A percentile compares a stretch with the other conserved stretches of the same genome.
Evolutionary conservation across 2,888 invertebrate species (phyloP).

Genomic region (Oxyscelio sp.): DNA sequence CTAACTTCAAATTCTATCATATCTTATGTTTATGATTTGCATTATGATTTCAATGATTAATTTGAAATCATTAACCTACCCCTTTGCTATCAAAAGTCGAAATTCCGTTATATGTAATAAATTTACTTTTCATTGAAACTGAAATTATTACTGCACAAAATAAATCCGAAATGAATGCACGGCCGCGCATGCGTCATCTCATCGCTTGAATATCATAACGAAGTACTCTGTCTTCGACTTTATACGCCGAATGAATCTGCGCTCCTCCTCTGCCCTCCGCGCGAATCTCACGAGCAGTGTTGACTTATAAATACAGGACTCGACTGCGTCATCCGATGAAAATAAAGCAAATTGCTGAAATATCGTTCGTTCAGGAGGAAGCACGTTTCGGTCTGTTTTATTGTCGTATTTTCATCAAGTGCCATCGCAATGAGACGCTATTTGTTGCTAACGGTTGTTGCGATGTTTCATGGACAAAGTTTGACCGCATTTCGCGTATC

Average conservation of each 20-base stretch:
- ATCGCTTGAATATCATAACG: slow-evolving; percentile 42
- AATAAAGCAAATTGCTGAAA: slow-evolving; percentile 64
- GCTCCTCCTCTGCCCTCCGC: slow-evolving; percentile 26
- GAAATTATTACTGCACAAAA: slow-evolving; percentile 10
- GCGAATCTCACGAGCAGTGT: slow-evolving; percentile 51
- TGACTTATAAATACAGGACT: slow-evolving; percentile 70
- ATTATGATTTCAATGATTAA: too few relatives aligned
- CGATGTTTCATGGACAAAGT: slow-evolving; percentile 10
- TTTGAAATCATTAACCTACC: too few relatives aligned
- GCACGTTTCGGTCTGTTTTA: slow-evolving; percentile 30
- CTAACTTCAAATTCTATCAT: too few relatives aligned
- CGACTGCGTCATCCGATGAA: slow-evolving; percentile 60
- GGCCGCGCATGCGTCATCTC: slow-evolving; percentile 34
- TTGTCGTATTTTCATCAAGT: slow-evolving; percentile 36
- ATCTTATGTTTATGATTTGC: too few relatives aligned
- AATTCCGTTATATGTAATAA: background rate
- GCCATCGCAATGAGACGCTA: background rate
- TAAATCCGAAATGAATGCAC: slow-evolving; percentile 30
- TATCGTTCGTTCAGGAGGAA: slow-evolving; percentile 41
- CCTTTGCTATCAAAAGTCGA: too few relatives aligned
- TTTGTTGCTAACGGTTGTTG: slow-evolving; percentile 2
- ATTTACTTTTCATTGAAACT: slow-evolving; percentile 1
- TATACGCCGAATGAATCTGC: slow-evolving; percentile 50
- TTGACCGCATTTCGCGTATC: slow-evolving; percentile 32
- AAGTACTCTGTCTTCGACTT: slow-evolving; percentile 46